Evolutionary conservation across 2,888 invertebrate genomes (phyloP).

Genomic region (Scelioninae gen. 1): DNA sequence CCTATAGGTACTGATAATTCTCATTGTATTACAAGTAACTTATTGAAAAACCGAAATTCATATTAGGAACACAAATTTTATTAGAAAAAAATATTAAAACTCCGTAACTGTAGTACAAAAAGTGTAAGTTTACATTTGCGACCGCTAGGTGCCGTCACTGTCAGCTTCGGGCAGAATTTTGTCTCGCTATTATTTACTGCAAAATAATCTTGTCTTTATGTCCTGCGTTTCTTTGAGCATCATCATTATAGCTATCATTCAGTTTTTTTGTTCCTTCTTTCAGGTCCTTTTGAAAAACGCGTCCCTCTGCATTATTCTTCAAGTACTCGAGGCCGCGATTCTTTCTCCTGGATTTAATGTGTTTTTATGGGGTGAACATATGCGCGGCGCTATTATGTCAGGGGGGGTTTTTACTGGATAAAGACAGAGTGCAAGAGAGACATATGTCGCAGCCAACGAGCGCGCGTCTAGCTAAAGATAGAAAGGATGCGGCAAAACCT

Average conservation of each 20-base stretch:
- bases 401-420: constrained; percentile 56
- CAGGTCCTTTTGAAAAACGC: constrained; percentile 38
- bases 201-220: constrained; percentile 21
- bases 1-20: too few relatives aligned
- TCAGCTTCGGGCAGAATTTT: too few relatives aligned
- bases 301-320: constrained; percentile 52
- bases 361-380: constrained; percentile 62
- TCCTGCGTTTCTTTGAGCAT: constrained; percentile 4
- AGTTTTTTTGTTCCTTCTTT: constrained; percentile 27
- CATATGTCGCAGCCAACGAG: constrained; percentile 55
- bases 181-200: constrained; percentile 16
- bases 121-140: too few relatives aligned
- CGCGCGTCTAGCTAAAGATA: constrained; percentile 77
- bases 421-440: constrained; percentile 61
- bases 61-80: too few relatives aligned
- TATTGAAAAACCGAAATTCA: too few relatives aligned
- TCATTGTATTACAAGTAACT: too few relatives aligned
- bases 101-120: too few relatives aligned
- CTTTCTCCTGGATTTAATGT: constrained; percentile 42
- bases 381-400: constrained; percentile 51
- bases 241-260: constrained; percentile 25
- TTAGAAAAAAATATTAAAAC: too few relatives aligned
- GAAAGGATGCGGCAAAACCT: constrained; percentile 75
- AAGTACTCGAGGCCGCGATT: constrained; percentile 44
- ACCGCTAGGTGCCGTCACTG: too few relatives aligned